These are phyloP conservation scores for Orbicella faveolata DNA, from an alignment of 64 coral and sea anemone species.

Conservation along the genomic window DNA sequence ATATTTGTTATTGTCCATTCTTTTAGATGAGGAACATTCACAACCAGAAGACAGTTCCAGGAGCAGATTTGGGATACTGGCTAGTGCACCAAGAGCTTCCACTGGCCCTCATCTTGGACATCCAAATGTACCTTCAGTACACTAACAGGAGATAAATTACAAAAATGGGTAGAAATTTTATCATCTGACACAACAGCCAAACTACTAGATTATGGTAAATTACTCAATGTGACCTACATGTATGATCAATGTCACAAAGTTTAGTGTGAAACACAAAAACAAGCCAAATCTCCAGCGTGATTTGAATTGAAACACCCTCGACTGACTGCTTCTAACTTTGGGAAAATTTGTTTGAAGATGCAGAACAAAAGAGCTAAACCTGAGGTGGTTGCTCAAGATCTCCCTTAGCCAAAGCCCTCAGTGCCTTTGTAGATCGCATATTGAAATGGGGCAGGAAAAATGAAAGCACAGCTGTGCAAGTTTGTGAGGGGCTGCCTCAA, in stretches of 20 bases:
- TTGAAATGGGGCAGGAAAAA: slow-evolving; percentile 63
- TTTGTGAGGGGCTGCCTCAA: slow-evolving; percentile 53
- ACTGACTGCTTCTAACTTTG: slow-evolving; percentile 56
- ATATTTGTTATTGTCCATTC: too few species aligned
- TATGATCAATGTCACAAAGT: slow-evolving; percentile 46
- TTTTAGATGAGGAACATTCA: too few species aligned
- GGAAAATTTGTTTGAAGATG: slow-evolving; percentile 57
- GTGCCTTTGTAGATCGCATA: slow-evolving; percentile 49
- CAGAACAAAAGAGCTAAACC: slow-evolving; percentile 51
- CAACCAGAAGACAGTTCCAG: too few species aligned
- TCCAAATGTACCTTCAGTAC: slow-evolving; percentile 57
- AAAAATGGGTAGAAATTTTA: slow-evolving; percentile 39
- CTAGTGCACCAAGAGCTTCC: too few species aligned
- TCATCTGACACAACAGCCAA: slow-evolving; percentile 34
- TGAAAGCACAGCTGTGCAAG: slow-evolving; percentile 48
- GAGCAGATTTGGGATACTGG: too few species aligned
- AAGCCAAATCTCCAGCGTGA: slow-evolving; percentile 54
- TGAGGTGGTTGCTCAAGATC: slow-evolving; percentile 38
- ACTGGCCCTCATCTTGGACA: too few species aligned
- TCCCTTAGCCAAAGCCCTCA: slow-evolving; percentile 53
- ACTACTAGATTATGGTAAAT: slow-evolving; percentile 37
- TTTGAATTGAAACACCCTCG: slow-evolving; percentile 42
- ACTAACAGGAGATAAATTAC: slow-evolving; percentile 57
- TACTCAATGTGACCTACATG: slow-evolving; percentile 22
- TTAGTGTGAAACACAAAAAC: slow-evolving; percentile 48